Percentiles rank a stretch among this genome's conserved stretches.
Evolutionary conservation across 64 coral and sea anemone species (phyloP).

Genomic region (Porites australiensis): DNA sequence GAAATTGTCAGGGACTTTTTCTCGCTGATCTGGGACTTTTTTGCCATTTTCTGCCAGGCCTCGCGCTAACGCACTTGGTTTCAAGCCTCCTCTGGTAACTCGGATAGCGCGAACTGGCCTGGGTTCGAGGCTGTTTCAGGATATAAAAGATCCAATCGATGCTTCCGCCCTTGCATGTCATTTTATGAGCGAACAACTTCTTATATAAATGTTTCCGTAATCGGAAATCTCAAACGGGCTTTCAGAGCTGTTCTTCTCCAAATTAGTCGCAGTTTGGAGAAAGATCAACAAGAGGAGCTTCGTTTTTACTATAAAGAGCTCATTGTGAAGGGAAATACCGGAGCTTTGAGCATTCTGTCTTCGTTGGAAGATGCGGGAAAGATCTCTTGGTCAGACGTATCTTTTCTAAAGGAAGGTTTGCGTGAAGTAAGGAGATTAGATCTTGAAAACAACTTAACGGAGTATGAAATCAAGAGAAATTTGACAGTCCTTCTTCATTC

Average conservation of each 20-base stretch:
- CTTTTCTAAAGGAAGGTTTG: neutral
- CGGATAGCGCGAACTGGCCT: too few relatives aligned
- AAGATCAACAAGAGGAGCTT: neutral
- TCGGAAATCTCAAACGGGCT: neutral
- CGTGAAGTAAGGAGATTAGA: neutral
- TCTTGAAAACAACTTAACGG: neutral
- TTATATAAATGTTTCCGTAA: too few relatives aligned
- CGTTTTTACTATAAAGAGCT: neutral
- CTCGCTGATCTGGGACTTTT: too few relatives aligned
- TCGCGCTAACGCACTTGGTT: too few relatives aligned
- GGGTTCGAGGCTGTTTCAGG: too few relatives aligned
- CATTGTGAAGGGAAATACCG: neutral
- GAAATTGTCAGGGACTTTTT: too few relatives aligned
- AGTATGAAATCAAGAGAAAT: slow-evolving; percentile 4
- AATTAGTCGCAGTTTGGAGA: neutral
- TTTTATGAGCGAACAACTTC: too few relatives aligned
- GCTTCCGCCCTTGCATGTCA: too few relatives aligned
- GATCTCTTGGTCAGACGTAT: neutral
- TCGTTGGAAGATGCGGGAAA: neutral
- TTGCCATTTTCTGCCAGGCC: too few relatives aligned
- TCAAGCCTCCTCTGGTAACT: too few relatives aligned
- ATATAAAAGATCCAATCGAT: too few relatives aligned
- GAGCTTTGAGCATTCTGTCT: neutral
- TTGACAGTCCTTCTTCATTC: neutral
- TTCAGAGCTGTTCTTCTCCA: neutral